Base-by-base conservation (phyloP, 2,113 vertebrate species). In the Nannobrachium achirus region DNA sequence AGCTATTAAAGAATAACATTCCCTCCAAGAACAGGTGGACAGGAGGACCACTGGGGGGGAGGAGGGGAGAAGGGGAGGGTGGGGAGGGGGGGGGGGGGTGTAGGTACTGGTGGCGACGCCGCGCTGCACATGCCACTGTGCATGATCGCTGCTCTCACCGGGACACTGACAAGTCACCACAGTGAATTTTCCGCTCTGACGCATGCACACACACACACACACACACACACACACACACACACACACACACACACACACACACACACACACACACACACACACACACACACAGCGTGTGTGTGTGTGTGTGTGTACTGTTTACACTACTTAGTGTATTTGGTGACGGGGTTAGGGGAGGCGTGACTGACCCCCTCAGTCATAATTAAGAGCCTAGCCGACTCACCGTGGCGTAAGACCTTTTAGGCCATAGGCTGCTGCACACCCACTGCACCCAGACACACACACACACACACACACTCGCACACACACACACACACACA, bases 311-410 rank as follows among this genome's bases (percentile, higher is more conserved):
- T 33, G 25, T 33, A 33, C 66, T 83, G 76, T 81, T 87, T 82
- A 80, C 55, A 75, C 77, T 73, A 76, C 75, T 81, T 84, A 83
- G 64, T 80, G 84, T 78, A 67, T 86, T 80, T 86, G 73, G 71
- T 78, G 83, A 76, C n/a, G 78, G 25, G 82, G 80, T 80, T 74
- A 79, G 65, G 72, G 76, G 73, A 78, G 83, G 82, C 57, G 78
- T 84, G 69, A 71, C 78, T 79, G 80, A 89, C 84, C 87, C 80
- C 68, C 75, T 81, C 78, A 85, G 56, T 76, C 84, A 81, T 90
- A 86, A 90, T 90, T 89, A 89, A 89, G 89, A 86, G 89, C 79
- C 87, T 88, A 69, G 74, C 57, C 70, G 77, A 81, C 81, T 42
- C 81, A 86, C 78, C 85, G 87, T 79, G 79, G 82, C n/a, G n/a